phyloP scores from a whole-genome alignment of 2,113 vertebrate genomes.

The Microcebus griseorufus region DNA sequence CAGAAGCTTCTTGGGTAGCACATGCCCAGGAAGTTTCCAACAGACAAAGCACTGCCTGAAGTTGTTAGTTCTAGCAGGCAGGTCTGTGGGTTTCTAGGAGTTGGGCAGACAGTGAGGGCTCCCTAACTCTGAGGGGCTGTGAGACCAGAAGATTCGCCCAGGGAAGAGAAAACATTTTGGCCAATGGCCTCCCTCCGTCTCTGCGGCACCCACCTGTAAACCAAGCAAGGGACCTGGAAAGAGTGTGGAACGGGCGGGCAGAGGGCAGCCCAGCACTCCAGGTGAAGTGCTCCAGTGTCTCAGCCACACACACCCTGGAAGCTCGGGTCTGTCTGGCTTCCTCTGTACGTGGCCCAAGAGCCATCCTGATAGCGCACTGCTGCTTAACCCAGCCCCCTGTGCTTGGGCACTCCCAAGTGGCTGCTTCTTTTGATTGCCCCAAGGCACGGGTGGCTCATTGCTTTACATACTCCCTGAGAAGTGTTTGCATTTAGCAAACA shows the following conservation, averaged over 20 bases:
- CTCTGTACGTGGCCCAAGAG: neutral
- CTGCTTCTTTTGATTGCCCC: neutral
- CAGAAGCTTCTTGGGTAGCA: constrained; percentile 4
- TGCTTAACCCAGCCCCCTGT: neutral
- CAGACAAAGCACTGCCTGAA: neutral
- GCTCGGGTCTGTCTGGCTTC: neutral
- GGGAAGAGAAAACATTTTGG: constrained; percentile 12
- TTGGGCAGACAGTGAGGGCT: neutral
- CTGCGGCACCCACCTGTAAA: neutral
- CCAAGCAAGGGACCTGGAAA: constrained; percentile 35
- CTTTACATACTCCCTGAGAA: neutral
- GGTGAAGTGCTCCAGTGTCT: rapidly evolving
- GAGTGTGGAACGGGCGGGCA: neutral
- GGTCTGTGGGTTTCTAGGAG: neutral
- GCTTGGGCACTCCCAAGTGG: rapidly evolving
- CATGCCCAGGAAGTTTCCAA: neutral
- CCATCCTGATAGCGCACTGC: neutral
- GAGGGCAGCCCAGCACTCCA: neutral
- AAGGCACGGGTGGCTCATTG: neutral
- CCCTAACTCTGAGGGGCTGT: neutral
- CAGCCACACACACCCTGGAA: neutral
- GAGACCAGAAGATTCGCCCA: neutral
- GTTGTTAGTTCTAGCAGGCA: rapidly evolving
- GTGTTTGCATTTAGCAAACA: neutral
- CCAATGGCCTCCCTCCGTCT: rapidly evolving